Evolutionary conservation across 1,140 invertebrate species (phyloP).

Genomic region (Dreissena polymorpha): DNA sequence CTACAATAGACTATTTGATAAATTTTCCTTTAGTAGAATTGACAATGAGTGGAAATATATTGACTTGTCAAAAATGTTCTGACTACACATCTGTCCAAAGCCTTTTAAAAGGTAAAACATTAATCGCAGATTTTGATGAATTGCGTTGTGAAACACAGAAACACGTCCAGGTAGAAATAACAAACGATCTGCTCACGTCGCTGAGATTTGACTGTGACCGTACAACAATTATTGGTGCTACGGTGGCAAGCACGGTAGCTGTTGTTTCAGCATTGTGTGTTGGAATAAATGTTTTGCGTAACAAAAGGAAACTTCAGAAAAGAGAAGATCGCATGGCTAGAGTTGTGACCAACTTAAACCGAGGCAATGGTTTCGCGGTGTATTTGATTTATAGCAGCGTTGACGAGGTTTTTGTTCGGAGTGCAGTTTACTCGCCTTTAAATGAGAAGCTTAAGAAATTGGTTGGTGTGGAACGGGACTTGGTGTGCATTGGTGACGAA

Average conservation of each 20-base stretch:
- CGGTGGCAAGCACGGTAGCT: not conserved
- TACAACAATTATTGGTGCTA: not conserved
- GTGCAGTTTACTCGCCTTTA: not conserved
- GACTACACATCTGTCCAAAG: too few relatives aligned
- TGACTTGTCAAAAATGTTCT: too few relatives aligned
- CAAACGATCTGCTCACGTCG: not conserved
- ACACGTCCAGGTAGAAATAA: not conserved
- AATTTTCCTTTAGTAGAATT: too few relatives aligned
- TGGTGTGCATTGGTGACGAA: not conserved
- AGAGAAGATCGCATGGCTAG: not conserved
- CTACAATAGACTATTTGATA: too few relatives aligned
- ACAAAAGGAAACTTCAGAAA: not conserved
- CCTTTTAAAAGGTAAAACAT: too few relatives aligned
- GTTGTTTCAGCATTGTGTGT: too few relatives aligned
- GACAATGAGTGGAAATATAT: too few relatives aligned
- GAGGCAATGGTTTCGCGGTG: not conserved
- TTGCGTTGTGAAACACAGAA: too few relatives aligned
- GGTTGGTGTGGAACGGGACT: not conserved
- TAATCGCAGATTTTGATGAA: too few relatives aligned
- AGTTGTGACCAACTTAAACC: not conserved
- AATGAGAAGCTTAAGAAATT: not conserved
- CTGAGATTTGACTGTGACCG: not conserved
- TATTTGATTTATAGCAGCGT: conserved; percentile 5
- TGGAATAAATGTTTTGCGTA: not conserved
- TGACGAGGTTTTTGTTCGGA: not conserved